Evolutionary conservation across 2,888 invertebrate genomes (phyloP).

Genomic region (Siphonodentalium dalli): DNA sequence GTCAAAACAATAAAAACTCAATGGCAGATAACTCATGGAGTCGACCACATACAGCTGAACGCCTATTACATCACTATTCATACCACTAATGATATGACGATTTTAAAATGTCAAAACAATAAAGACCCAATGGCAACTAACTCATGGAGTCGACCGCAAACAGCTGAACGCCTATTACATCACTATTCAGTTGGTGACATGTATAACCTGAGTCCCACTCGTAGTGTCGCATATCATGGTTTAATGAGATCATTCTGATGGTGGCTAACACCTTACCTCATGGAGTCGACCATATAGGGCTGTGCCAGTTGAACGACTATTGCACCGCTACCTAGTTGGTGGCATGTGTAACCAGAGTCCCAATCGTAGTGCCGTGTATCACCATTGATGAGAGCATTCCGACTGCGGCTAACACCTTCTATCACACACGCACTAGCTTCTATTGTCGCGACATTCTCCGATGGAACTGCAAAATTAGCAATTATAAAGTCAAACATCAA

Average conservation of each 20-base stretch:
- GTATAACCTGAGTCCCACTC: constrained; percentile 99
- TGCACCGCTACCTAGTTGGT: constrained; percentile 82
- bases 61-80: too few relatives aligned
- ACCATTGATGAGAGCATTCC: constrained; percentile 95
- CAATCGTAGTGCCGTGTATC: constrained; percentile 95
- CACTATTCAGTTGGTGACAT: constrained; percentile 84
- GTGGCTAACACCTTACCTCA: constrained; percentile 78
- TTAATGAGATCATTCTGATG: constrained; percentile 91
- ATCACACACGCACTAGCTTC: constrained; percentile 90
- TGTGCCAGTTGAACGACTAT: constrained; percentile 95
- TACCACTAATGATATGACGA: too few relatives aligned
- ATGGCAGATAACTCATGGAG: too few relatives aligned
- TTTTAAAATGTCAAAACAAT: too few relatives aligned
- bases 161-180: constrained; percentile 92
- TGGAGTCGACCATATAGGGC: constrained; percentile 89
- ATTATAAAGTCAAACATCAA: not conserved
- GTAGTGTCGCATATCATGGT: constrained; percentile 93
- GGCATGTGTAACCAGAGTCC: constrained; percentile 98
- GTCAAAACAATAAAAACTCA: too few relatives aligned
- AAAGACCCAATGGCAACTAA: too few relatives aligned
- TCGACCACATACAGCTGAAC: too few relatives aligned
- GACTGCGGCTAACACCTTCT: constrained; percentile 91
- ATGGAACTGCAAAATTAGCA: constrained; percentile 71
- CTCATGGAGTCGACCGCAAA: constrained; percentile 89
- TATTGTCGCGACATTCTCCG: constrained; percentile 90